phyloP scores from a whole-genome alignment of 2,888 invertebrate species.

The Caenorhabditis virilis region DNA sequence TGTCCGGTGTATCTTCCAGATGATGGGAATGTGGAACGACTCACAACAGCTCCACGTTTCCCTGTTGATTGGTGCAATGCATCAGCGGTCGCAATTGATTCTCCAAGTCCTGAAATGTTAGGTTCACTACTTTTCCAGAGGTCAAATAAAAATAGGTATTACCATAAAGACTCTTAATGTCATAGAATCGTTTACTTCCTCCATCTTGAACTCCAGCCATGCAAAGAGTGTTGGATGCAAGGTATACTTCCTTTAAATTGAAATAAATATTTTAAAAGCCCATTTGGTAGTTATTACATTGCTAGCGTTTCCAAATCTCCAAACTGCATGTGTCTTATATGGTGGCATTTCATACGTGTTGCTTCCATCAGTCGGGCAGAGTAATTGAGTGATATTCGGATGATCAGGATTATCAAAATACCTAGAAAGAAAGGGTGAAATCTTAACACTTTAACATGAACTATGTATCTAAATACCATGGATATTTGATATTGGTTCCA shows the following conservation, averaged over 20 bases:
- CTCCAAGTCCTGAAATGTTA: no score
- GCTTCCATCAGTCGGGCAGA: slow-evolving; percentile 55
- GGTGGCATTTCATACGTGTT: slow-evolving; percentile 61
- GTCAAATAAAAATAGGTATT: no score
- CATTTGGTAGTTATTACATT: slow-evolving; percentile 5
- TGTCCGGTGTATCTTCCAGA: slow-evolving; percentile 73
- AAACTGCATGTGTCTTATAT: slow-evolving; percentile 60
- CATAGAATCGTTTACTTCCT: slow-evolving; percentile 52
- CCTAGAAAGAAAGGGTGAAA: no score
- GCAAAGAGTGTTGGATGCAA: slow-evolving; percentile 65
- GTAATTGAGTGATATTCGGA: slow-evolving; percentile 52
- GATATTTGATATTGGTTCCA: slow-evolving; percentile 66
- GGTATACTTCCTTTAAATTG: slow-evolving; percentile 28
- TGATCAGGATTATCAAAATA: slow-evolving; percentile 54
- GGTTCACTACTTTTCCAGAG: no score
- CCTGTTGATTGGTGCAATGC: slow-evolving; percentile 65
- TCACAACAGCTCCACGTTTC: slow-evolving; percentile 69
- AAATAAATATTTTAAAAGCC: no score
- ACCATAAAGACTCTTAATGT: slow-evolving; percentile 74
- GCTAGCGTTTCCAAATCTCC: slow-evolving; percentile 46
- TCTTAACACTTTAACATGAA: no score
- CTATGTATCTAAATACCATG: no score
- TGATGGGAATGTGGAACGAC: slow-evolving; percentile 69
- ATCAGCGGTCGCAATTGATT: slow-evolving; percentile 73
- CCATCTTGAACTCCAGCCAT: slow-evolving; percentile 53